These are phyloP conservation scores for Dicentrarchus labrax DNA, from an alignment of 2,113 vertebrate species.

Conservation along the genomic window DNA sequence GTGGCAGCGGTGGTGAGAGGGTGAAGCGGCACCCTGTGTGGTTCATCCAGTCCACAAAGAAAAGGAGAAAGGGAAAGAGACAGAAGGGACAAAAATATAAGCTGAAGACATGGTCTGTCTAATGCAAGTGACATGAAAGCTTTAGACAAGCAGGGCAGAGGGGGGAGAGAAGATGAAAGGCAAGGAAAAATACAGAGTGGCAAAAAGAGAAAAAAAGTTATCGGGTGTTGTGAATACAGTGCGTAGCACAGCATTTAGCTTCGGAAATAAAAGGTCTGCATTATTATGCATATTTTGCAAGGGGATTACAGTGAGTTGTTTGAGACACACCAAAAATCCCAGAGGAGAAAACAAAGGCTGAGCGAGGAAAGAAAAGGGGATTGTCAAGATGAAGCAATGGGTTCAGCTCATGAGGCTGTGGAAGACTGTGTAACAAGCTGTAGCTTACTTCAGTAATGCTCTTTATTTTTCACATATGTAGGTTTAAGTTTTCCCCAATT, in stretches of 20 bases:
- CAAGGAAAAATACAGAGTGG: conserved; percentile 18
- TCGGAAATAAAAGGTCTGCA: conserved; percentile 23
- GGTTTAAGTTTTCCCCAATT: neutral
- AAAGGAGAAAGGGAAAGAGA: conserved; percentile 36
- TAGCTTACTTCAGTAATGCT: conserved; percentile 1
- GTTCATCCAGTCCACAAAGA: conserved; percentile 31
- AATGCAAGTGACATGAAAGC: conserved; percentile 52
- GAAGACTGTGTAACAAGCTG: conserved; percentile 10
- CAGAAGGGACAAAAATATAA: conserved; percentile 13
- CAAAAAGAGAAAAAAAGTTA: conserved; percentile 27
- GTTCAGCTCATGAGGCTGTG: conserved; percentile 31
- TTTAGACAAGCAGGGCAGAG: conserved; percentile 45
- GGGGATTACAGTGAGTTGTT: conserved; percentile 70
- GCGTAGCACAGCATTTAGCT: conserved; percentile 2
- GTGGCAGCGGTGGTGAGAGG: conserved; percentile 5
- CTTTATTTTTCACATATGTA: neutral
- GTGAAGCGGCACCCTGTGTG: neutral
- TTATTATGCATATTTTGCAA: conserved; percentile 66
- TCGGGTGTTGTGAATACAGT: conserved; percentile 19
- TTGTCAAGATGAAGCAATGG: conserved; percentile 67
- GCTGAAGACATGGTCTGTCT: conserved; percentile 45
- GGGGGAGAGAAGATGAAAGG: conserved; percentile 11
- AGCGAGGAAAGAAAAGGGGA: conserved; percentile 65
- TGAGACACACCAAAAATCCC: conserved; percentile 54
- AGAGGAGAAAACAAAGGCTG: conserved; percentile 57